Percentiles rank a stretch among this genome's conserved stretches.
These are phyloP conservation scores for Pyrgilauda ruficollis DNA, from an alignment of 2,113 vertebrate genomes.

Conservation along the genomic window DNA sequence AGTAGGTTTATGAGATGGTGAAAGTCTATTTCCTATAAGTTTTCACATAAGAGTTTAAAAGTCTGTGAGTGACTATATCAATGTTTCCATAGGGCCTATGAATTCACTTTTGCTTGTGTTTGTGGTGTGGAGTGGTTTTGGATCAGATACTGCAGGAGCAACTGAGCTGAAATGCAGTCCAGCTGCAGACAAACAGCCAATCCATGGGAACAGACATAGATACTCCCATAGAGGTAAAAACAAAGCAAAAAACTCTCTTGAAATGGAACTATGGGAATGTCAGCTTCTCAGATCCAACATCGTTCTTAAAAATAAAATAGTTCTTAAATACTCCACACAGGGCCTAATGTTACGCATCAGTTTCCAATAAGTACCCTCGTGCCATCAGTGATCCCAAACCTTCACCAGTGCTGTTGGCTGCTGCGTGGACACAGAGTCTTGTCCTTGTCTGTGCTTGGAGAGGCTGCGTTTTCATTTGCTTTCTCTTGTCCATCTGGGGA, in stretches of 20 bases:
- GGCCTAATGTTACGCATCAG: accelerated
- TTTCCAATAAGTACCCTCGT: background rate
- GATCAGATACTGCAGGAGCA: background rate
- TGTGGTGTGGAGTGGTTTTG: background rate
- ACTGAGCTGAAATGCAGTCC: background rate
- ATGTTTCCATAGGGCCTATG: background rate
- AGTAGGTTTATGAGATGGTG: background rate
- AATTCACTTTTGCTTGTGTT: background rate
- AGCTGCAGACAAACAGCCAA: background rate
- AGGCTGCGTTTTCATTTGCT: background rate
- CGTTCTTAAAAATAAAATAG: background rate
- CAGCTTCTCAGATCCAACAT: background rate
- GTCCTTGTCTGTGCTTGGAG: background rate
- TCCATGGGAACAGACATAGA: background rate
- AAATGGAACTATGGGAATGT: background rate
- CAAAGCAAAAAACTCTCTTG: background rate
- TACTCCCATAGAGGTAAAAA: background rate
- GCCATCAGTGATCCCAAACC: background rate
- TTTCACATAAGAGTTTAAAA: background rate
- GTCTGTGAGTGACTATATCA: background rate
- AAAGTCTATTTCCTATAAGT: background rate
- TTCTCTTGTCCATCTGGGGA: background rate
- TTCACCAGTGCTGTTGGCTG: background rate
- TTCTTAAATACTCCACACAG: background rate
- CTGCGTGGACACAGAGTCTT: background rate